Evolutionary conservation across 2,113 vertebrate species (phyloP), one percentile per base, ranked within the genome.

Genomic region (Leptobrachium ailaonicum): DNA sequence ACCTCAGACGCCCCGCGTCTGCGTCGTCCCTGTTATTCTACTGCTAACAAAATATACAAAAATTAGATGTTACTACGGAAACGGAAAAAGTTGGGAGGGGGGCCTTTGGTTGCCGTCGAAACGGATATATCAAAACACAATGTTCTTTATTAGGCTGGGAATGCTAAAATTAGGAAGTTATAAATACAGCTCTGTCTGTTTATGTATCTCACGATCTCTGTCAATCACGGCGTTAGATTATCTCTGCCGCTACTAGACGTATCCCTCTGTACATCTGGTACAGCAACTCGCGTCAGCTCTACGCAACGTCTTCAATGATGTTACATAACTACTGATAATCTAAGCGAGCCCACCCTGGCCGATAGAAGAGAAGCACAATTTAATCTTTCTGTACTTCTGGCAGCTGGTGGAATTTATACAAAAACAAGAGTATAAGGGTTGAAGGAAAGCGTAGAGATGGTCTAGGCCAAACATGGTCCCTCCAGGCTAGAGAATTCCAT

Each of bases 161-260:
- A 11, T 7, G 45, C 45, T 71, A 71, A 41, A 71, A 50, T 32
- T 71, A 71, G 69, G 7, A 9, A 14, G 56, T 60, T 8, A 58
- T 60, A 73, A 62, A 73, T 73, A 62, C 60, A 73, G 53, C 71
- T 73, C 2, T 58, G 9, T 60, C 11, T 60, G 56, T 60, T 60
- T 60, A 60, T 60, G 56, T 60, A 60, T 60, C 50, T 54, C 50
- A 54, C 50, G 11, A 13, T 60, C 8, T 60, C 56, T 14, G 13
- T 60, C 56, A 60, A 60, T 60, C 56, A 60, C 3, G 1, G 56
- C 2, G 56, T 60, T 11, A 13, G 56, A 60, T 14, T 60, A 14
- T 14, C 56, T 60, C 56, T 60, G 20, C 20, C 13, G 13, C 13
- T 14, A 4, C 3, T 60, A 12, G 11, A 10, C 9, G 11, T 14